Percentiles rank a stretch among this genome's conserved stretches.
Evolutionary conservation across 2,888 invertebrate genomes (phyloP).

Genomic region (Chamaedrilus cognettii): DNA sequence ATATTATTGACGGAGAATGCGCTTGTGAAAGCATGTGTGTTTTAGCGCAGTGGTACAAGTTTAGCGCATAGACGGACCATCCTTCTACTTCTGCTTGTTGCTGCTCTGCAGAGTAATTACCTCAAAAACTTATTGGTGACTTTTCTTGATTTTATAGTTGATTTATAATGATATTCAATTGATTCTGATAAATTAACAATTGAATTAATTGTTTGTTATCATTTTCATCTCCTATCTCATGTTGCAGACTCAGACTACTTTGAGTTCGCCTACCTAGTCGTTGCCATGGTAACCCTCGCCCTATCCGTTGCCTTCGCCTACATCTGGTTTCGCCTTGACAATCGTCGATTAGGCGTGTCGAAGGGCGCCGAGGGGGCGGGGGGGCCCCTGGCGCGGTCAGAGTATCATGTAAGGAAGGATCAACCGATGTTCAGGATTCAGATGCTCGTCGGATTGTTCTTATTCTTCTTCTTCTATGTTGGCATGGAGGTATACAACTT

Average conservation of each 20-base stretch:
- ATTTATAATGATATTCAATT: slow-evolving; percentile 15
- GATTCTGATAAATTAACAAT: slow-evolving; percentile 7
- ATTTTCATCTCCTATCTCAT: too few species aligned
- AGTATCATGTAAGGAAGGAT: slow-evolving; percentile 23
- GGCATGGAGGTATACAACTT: slow-evolving; percentile 53
- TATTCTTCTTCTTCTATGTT: slow-evolving; percentile 59
- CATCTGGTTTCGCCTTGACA: slow-evolving; percentile 47
- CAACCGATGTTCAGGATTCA: slow-evolving; percentile 41
- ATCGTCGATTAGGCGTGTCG: background rate
- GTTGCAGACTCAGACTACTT: background rate
- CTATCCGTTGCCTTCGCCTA: slow-evolving; percentile 55
- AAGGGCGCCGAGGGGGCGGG: background rate
- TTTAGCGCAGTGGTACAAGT: too few species aligned
- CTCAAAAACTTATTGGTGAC: too few species aligned
- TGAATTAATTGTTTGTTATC: background rate
- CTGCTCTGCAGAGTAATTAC: too few species aligned
- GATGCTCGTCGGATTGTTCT: slow-evolving; percentile 53
- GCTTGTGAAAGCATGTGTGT: too few species aligned
- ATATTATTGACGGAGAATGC: too few species aligned
- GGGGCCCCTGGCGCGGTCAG: background rate
- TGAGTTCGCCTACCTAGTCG: slow-evolving; percentile 48
- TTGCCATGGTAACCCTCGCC: slow-evolving; percentile 53
- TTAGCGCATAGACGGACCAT: too few species aligned
- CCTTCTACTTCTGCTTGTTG: too few species aligned
- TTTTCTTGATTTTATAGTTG: background rate